Evolutionary conservation across 2,888 invertebrate species (phyloP).

Genomic region (Diachrysia chrysitis): DNA sequence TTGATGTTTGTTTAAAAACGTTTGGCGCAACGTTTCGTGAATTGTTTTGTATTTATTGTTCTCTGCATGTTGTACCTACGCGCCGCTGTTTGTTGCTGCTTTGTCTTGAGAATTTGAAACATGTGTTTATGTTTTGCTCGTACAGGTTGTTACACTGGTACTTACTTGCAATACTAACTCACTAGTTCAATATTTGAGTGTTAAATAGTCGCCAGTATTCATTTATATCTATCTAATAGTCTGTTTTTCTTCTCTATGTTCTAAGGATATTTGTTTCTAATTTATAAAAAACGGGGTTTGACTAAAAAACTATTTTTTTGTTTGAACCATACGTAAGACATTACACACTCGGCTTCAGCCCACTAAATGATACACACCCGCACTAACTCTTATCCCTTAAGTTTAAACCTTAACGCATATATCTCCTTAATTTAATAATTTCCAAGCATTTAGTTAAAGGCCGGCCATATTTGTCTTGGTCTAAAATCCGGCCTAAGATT

Average conservation of each 20-base stretch:
- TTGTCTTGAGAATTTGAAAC: constrained; percentile 26
- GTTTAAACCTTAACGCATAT: constrained; percentile 70
- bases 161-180: constrained; percentile 1
- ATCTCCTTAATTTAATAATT: constrained; percentile 86
- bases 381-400: constrained; percentile 55
- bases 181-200: background rate
- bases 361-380: constrained; percentile 18
- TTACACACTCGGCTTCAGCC: constrained; percentile 9
- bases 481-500: constrained; percentile 84
- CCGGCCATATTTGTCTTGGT: constrained; percentile 85
- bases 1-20: constrained; percentile 78
- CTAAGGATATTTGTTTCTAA: background rate
- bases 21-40: constrained; percentile 53
- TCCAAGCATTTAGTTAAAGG: constrained; percentile 81
- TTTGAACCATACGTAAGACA: background rate
- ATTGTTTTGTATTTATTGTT: constrained; percentile 54
- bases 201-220: background rate
- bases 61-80: constrained; percentile 33
- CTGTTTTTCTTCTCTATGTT: background rate
- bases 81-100: constrained; percentile 26
- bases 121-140: constrained; percentile 17
- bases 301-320: background rate
- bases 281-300: background rate
- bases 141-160: constrained; percentile 23
- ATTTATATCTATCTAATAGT: background rate